Evolutionary conservation across 2,797 vertebrate genomes (phyloP).

Genomic region (Microchirus variegatus): DNA sequence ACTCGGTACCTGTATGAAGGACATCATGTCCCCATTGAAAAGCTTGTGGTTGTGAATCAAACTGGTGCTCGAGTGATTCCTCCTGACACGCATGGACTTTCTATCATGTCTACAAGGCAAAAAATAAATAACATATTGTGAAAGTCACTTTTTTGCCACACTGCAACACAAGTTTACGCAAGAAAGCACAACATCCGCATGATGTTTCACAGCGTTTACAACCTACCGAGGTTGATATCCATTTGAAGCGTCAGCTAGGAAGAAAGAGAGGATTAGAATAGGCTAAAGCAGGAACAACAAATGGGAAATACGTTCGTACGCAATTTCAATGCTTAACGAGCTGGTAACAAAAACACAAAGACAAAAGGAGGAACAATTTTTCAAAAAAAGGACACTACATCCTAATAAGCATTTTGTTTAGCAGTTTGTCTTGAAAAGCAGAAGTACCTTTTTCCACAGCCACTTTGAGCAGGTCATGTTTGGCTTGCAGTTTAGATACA

Average conservation of each 20-base stretch:
- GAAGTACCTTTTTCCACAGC: constrained; percentile 86
- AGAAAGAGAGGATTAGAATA: constrained; percentile 6
- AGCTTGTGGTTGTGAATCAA: constrained; percentile 84
- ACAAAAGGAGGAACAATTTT: constrained; percentile 1
- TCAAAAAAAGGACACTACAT: neutral
- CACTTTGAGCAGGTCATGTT: constrained; percentile 86
- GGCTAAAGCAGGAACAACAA: neutral
- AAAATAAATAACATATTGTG: neutral
- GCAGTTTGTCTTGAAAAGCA: constrained; percentile 40
- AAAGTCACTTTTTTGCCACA: neutral
- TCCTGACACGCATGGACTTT: constrained; percentile 74
- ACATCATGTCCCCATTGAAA: constrained; percentile 85
- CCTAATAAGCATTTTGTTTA: neutral
- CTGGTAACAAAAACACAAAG: neutral
- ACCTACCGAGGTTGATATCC: constrained; percentile 55
- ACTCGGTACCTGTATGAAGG: constrained; percentile 84
- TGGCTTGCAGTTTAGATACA: constrained; percentile 87
- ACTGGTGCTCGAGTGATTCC: constrained; percentile 66
- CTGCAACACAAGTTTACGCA: too few relatives aligned
- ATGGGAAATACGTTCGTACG: constrained; percentile 2
- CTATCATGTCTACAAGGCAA: constrained; percentile 55
- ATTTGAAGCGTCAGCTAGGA: constrained; percentile 64
- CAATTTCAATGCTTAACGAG: neutral
- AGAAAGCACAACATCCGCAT: too few relatives aligned
- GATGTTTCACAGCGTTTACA: neutral